Evolutionary conservation across 2,113 vertebrate genomes (phyloP), one percentile per base, ranked within the genome.

Genomic region (Crotalus viridis): DNA sequence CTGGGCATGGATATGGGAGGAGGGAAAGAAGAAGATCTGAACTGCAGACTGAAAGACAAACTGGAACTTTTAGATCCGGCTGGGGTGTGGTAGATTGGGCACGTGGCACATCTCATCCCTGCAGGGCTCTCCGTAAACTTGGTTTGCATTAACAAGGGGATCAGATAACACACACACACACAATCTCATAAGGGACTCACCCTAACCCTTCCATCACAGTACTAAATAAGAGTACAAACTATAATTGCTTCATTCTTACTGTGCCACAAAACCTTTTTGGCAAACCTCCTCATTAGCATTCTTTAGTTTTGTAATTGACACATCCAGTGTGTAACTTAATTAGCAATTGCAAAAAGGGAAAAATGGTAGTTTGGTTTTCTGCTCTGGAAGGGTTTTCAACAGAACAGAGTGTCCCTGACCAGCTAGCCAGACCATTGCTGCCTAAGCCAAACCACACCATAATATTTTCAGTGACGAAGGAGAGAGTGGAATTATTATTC

Each of bases 371-470:
- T 87, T 90, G 59, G 51, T 81, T 90, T 91, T 54, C 92, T 93
- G 6, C 93, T 90, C 94, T 95, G 95, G 90, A 95, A 54, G 93
- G 91, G 94, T 95, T 97, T 94, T 90, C 85, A 95, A 91, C 97
- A 94, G 93, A 97, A 97, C 95, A 96, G 95, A 93, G 93, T 89
- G 17, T 92, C 55, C 55, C 88, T 96, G 95, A 94, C 94, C 95
- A 97, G 95, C 93, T 95, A 95, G 97, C 97, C 97, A 98, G 96
- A 96, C 97, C 97, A 95, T 26, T 1, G 10, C 0, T 0, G 1
- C 94, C 97, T 96, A 96, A 97, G 97, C 98, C 98, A 98, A 98
- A 97, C 97, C 98, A 55, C 97, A 98, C 97, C 97, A 97, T 97
- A 97, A 97, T 97, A 97, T 97, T 90, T 95, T 97, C 95, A 91